Percentiles rank a stretch among this genome's conserved stretches.
Evolutionary conservation across 2,113 vertebrate genomes (phyloP).

Genomic region (Mystacornis crossleyi): DNA sequence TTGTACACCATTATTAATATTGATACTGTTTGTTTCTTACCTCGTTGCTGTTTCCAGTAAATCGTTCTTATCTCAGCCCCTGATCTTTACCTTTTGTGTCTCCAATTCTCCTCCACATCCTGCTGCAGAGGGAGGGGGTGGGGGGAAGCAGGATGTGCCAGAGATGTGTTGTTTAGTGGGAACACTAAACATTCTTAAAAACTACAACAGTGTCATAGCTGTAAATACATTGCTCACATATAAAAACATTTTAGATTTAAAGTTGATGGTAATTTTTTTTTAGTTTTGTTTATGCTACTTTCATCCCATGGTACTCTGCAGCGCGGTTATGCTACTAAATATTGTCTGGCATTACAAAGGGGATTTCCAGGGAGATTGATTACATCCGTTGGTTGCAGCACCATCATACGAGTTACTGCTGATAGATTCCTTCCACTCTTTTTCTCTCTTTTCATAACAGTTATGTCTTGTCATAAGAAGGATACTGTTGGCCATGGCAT

Average conservation of each 20-base stretch:
- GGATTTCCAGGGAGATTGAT: not conserved
- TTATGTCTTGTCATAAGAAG: not conserved
- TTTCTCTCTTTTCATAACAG: not conserved
- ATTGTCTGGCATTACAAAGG: not conserved
- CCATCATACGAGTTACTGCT: not conserved
- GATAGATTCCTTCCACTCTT: not conserved
- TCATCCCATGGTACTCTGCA: not conserved
- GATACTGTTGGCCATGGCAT: not conserved
- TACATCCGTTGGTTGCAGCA: not conserved
- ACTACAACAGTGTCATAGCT: not conserved
- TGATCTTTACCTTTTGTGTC: not conserved
- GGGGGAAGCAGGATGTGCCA: not conserved
- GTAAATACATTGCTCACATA: not conserved
- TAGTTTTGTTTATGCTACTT: not conserved
- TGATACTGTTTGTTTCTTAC: not conserved
- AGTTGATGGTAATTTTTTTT: not conserved
- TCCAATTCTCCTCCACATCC: not conserved
- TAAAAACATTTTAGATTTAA: not conserved
- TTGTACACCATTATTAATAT: not conserved
- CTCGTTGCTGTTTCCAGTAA: not conserved
- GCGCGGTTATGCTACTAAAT: not conserved
- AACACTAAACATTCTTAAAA: not conserved
- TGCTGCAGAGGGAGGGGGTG: accelerated
- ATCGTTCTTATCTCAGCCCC: not conserved
- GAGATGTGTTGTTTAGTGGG: accelerated